Evolutionary conservation across 1,140 invertebrate genomes (phyloP), one percentile per base, ranked within the genome.

Genomic region (Nautilus pompilius): DNA sequence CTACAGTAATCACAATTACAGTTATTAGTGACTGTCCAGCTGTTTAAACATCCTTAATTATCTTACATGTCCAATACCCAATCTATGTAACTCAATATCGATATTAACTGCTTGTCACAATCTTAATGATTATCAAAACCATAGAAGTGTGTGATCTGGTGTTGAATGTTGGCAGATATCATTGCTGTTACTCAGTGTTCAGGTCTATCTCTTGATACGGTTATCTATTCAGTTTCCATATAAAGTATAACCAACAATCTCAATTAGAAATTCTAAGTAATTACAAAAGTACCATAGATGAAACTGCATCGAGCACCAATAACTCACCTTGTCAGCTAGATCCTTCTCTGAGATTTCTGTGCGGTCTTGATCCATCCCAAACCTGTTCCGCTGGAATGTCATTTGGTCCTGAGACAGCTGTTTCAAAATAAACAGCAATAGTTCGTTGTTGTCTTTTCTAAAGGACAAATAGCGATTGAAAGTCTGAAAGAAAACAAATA

Each of bases 361-460:
- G 3, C 63, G 67, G 46, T 82, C 79, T 48, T 79, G 75, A 17
- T 88, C 86, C 63, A 86, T 84, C 3, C 89, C 90, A 68, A 90
- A 90, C n/a, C 91, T 85, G 61, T 91, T 91, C 13, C 91, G 86
- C 78, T 95, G 89, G 76, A 93, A 98, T 1, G 90, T 87, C 54
- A 96, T 84, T 77, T 96, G 92, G 78, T 99, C 96, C 69, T 94
- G 87, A 0, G 95, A 90, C 61, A 99, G 85, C 81, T 99, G 95
- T 45, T 95, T 91, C 10, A 99, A 86, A 65, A 98, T 90, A 81
- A 96, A 99, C 75, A 98, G 93, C 0, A 99, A 83, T 15, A 99
- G 85, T 78, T 99, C 96, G 73, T 95, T 94, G 84, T 96, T 93
- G 82, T 99, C 96, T 75, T 93, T 91, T 73, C 95, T 94, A 85